A percentile compares a stretch with the other conserved stretches of the same genome.
Conservation (phyloP, 2,888 invertebrate genomes). For the Hoplodrina blanda region DNA sequence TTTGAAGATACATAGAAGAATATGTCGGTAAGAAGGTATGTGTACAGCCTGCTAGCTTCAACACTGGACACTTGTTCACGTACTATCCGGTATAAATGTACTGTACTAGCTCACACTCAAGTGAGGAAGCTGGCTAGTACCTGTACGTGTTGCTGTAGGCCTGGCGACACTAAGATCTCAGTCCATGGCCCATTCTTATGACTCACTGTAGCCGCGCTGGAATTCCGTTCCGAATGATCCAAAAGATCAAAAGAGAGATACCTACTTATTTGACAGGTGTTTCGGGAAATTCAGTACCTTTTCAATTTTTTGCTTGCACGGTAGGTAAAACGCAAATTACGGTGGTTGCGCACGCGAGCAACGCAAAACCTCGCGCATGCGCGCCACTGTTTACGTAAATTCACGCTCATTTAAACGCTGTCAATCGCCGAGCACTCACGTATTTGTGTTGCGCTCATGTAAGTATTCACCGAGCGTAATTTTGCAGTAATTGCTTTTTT, state of each 20-base stretch:
- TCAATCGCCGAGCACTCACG: slow-evolving; percentile 41
- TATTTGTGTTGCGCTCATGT: slow-evolving; percentile 54
- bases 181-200: background rate
- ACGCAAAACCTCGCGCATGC: slow-evolving; percentile 35
- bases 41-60: too few species aligned
- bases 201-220: background rate
- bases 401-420: slow-evolving; percentile 57
- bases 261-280: slow-evolving; percentile 36
- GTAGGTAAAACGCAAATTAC: slow-evolving; percentile 43
- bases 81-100: too few species aligned
- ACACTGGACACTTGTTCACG: too few species aligned
- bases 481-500: slow-evolving; percentile 52
- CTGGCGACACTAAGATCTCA: too few species aligned
- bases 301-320: slow-evolving; percentile 37
- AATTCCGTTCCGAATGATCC: slow-evolving; percentile 9
- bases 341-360: slow-evolving; percentile 42
- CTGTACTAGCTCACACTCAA: too few species aligned
- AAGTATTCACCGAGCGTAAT: slow-evolving; percentile 35
- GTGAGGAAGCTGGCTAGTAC: background rate
- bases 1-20: too few species aligned
- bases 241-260: slow-evolving; percentile 16
- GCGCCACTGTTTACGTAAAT: slow-evolving; percentile 47
- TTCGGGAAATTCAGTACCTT: slow-evolving; percentile 33
- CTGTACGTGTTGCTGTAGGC: background rate
- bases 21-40: too few species aligned